Evolutionary conservation across 2,113 vertebrate genomes (phyloP).

Genomic region (Corythoichthys intestinalis): DNA sequence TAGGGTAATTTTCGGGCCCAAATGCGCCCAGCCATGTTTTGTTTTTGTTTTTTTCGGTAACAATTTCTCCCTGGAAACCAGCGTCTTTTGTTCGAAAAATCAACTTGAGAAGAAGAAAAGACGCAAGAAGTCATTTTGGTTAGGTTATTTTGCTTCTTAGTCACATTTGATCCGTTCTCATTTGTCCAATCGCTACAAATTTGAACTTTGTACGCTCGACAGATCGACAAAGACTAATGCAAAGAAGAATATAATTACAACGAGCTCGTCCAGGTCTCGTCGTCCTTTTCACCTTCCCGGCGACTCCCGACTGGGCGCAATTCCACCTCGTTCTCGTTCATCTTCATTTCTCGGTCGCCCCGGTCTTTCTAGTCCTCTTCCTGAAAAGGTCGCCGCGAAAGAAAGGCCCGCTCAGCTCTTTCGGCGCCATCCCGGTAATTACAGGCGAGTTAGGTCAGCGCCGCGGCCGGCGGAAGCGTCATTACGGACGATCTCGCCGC

Average conservation of each 20-base stretch:
- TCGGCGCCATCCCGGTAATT: constrained; percentile 56
- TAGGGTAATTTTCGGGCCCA: too few relatives aligned
- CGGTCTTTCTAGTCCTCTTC: constrained; percentile 16
- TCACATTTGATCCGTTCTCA: too few relatives aligned
- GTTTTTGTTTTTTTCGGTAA: too few relatives aligned
- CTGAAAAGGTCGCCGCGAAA: constrained; percentile 46
- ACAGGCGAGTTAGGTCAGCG: constrained; percentile 49
- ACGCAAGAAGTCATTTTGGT: too few relatives aligned
- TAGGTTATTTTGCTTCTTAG: too few relatives aligned
- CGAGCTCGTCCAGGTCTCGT: background rate
- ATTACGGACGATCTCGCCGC: constrained; percentile 62
- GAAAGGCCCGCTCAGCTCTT: constrained; percentile 56
- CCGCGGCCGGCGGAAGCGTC: constrained; percentile 41
- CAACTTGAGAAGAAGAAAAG: too few relatives aligned
- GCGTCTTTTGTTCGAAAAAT: too few relatives aligned
- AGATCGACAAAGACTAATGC: background rate
- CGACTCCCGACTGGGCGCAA: background rate
- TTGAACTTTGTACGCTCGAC: background rate
- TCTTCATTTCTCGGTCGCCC: background rate
- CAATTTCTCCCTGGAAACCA: too few relatives aligned
- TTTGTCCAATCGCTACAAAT: background rate
- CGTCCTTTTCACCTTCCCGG: background rate
- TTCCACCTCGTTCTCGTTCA: background rate
- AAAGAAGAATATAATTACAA: background rate
- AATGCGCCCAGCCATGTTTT: too few relatives aligned